phyloP scores from a whole-genome alignment of 2,888 invertebrate species.

The Acanthoscelides obtectus region DNA sequence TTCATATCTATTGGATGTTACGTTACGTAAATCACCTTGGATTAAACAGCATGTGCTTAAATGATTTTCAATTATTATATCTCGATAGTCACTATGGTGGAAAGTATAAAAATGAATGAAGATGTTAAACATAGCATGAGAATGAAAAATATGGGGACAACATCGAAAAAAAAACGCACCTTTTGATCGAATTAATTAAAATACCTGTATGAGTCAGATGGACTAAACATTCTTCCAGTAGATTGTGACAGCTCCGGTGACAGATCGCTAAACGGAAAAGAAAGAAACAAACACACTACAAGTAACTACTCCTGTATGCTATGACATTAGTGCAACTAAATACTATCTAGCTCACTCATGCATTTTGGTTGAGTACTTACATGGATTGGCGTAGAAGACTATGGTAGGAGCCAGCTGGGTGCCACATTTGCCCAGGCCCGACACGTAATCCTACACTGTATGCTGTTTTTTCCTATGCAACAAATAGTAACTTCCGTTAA shows the following conservation, averaged over 20 bases:
- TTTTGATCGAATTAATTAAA: constrained; percentile 30
- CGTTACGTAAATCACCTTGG: too few relatives aligned
- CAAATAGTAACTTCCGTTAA: constrained; percentile 10
- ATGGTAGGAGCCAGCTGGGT: constrained; percentile 47
- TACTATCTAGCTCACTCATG: constrained; percentile 7
- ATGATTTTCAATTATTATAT: too few relatives aligned
- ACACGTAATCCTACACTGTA: constrained; percentile 63
- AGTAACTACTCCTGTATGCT: constrained; percentile 15
- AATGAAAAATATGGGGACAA: too few relatives aligned
- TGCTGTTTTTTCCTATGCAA: constrained; percentile 62
- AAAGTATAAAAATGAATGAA: too few relatives aligned
- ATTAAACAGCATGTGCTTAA: too few relatives aligned
- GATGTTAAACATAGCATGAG: too few relatives aligned
- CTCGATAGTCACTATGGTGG: too few relatives aligned
- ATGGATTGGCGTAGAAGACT: constrained; percentile 36
- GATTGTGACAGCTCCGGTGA: constrained; percentile 33
- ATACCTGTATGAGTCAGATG: constrained; percentile 40
- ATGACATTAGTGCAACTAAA: constrained; percentile 17
- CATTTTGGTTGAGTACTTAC: constrained; percentile 34
- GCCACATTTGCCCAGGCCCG: constrained; percentile 64
- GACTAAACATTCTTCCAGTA: constrained; percentile 39
- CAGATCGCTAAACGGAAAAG: constrained; percentile 31
- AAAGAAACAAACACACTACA: not conserved
- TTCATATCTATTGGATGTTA: too few relatives aligned
- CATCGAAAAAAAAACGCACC: constrained; percentile 27